These are phyloP conservation scores for Rhinatrema bivittatum DNA, from an alignment of 2,797 vertebrate species.

Conservation along the genomic window DNA sequence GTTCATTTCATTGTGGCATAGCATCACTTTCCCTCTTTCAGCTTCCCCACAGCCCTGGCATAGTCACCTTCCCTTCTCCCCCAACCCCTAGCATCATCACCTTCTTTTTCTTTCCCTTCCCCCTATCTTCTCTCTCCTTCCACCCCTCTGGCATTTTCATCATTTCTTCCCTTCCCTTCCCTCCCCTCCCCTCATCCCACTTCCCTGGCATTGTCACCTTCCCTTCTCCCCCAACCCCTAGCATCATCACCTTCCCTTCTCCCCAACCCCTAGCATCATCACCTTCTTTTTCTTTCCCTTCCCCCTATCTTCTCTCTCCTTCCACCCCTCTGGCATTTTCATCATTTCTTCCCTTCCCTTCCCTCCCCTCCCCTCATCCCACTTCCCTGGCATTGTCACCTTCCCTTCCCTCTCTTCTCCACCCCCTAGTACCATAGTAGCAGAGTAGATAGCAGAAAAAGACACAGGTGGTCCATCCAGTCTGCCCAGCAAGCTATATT, in stretches of 20 bases:
- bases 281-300: background rate
- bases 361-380: background rate
- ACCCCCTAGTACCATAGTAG: too few species aligned
- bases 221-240: too few species aligned
- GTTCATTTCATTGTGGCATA: too few species aligned
- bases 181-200: background rate
- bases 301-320: background rate
- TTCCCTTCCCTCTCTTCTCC: background rate
- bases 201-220: background rate
- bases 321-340: background rate
- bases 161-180: rapidly evolving
- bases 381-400: rapidly evolving
- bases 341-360: rapidly evolving
- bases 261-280: background rate
- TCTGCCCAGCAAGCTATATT: too few species aligned
- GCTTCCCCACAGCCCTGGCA: too few species aligned
- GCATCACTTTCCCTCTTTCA: too few species aligned
- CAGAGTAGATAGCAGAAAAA: too few species aligned
- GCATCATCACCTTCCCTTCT: too few species aligned
- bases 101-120: background rate
- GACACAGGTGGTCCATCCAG: too few species aligned
- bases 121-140: background rate
- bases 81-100: too few species aligned
- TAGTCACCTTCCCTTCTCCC: too few species aligned
- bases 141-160: background rate